phyloP scores from a whole-genome alignment of 2,113 vertebrate genomes.

The Eulacestoma nigropectus region DNA sequence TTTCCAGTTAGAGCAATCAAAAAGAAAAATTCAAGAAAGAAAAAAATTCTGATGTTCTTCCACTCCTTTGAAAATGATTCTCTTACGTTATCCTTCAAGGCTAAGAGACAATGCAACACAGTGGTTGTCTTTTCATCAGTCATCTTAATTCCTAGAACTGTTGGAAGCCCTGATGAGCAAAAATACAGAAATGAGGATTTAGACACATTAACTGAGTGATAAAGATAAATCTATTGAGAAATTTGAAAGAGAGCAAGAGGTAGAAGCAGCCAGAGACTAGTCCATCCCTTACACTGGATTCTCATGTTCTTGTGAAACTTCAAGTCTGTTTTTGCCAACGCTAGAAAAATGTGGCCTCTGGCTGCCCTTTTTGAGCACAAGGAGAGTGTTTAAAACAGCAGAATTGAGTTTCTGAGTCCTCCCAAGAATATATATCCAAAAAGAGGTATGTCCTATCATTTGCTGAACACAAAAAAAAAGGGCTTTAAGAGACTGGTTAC shows the following conservation, averaged over 20 bases:
- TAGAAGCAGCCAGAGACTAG: neutral
- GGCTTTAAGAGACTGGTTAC: neutral
- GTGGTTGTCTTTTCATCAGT: neutral
- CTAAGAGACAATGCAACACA: neutral
- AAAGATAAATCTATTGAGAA: neutral
- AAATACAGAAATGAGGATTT: neutral
- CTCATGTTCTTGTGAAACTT: neutral
- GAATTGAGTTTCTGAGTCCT: neutral
- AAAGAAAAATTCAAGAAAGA: neutral
- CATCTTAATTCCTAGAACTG: neutral
- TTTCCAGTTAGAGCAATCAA: neutral
- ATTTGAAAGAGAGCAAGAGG: neutral
- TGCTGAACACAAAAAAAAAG: fast-evolving
- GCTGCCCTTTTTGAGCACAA: constrained; percentile 21
- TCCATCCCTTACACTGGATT: neutral
- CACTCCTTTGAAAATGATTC: neutral
- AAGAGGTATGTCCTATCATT: neutral
- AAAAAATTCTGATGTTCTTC: neutral
- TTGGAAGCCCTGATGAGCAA: neutral
- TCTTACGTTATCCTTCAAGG: neutral
- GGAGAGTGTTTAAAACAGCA: neutral
- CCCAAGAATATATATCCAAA: neutral
- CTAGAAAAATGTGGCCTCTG: constrained; percentile 30
- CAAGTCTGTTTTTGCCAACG: neutral
- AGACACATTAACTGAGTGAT: neutral